These are phyloP conservation scores for Dermatophagoides farinae DNA, from an alignment of 1,140 invertebrate species.

Conservation along the genomic window DNA sequence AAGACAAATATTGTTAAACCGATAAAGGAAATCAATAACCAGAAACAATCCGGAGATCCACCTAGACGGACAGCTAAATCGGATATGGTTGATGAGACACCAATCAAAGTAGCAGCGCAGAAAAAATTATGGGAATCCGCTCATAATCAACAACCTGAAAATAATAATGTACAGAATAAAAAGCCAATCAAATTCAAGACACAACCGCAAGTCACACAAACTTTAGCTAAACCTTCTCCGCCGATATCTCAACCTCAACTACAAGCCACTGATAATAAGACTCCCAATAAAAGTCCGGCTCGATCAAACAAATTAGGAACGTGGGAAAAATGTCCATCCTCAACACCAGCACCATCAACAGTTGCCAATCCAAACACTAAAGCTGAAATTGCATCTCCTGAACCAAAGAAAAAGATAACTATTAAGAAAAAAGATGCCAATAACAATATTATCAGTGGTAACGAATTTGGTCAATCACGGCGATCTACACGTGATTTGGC, in stretches of 20 bases:
- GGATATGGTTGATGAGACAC: background rate
- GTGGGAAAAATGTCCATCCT: background rate
- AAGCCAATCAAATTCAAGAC: background rate
- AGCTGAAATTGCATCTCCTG: background rate
- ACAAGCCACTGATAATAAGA: background rate
- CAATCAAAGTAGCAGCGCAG: slow-evolving; percentile 1
- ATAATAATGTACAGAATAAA: background rate
- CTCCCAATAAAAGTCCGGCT: background rate
- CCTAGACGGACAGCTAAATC: background rate
- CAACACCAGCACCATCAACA: background rate
- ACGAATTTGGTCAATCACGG: background rate
- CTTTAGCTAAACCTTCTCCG: background rate
- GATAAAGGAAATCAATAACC: background rate
- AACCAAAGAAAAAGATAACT: slow-evolving; percentile 2
- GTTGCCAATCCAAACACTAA: background rate
- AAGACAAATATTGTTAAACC: background rate
- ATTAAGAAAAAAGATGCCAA: background rate
- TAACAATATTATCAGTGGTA: background rate
- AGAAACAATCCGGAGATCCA: background rate
- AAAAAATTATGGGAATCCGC: background rate
- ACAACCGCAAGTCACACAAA: background rate
- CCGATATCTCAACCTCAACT: background rate
- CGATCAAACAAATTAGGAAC: no score
- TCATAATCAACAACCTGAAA: background rate
- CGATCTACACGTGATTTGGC: slow-evolving; percentile 8